These are phyloP conservation scores for Allobates femoralis DNA, from an alignment of 2,797 vertebrate species.

Conservation along the genomic window DNA sequence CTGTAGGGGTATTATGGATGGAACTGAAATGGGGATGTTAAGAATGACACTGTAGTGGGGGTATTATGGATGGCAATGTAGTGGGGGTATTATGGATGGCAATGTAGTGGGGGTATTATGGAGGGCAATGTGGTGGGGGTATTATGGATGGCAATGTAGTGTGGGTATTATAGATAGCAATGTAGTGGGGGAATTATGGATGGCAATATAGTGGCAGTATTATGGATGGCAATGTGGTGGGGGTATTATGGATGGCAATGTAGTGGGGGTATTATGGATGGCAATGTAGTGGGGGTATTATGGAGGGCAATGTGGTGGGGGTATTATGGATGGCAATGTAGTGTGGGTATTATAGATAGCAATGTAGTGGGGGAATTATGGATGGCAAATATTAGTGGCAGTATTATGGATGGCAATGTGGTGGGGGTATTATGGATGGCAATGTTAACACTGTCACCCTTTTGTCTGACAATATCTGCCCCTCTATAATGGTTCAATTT, in stretches of 20 bases:
- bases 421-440: too few relatives aligned
- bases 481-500: too few relatives aligned
- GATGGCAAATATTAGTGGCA: too few relatives aligned
- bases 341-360: too few relatives aligned
- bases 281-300: background rate
- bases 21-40: background rate
- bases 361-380: too few relatives aligned
- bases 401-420: too few relatives aligned
- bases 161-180: background rate
- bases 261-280: background rate
- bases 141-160: background rate
- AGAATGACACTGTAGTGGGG: background rate
- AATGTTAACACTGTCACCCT: too few relatives aligned
- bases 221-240: background rate
- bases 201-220: background rate
- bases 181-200: background rate
- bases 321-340: background rate
- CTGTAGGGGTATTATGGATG: background rate
- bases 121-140: background rate
- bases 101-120: background rate
- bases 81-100: background rate
- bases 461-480: too few relatives aligned
- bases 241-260: background rate
- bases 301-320: background rate
- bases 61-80: background rate